These are phyloP conservation scores for Drosophila putrida DNA, from an alignment of 2,888 invertebrate species.

Conservation along the genomic window DNA sequence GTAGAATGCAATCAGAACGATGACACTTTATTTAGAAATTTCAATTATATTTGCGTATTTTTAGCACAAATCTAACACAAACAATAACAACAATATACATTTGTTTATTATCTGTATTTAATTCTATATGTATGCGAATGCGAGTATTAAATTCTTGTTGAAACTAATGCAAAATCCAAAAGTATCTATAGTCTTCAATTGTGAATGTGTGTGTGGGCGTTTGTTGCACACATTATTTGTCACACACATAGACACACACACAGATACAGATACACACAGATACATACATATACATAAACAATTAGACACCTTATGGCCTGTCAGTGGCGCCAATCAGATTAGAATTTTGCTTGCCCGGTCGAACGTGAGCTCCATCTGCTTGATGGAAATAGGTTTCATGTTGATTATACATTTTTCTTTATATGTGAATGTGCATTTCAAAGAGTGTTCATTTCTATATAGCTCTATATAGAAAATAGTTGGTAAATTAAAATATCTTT, in stretches of 20 bases:
- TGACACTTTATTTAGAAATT: neutral
- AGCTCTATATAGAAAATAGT: no score
- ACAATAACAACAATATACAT: slow-evolving; percentile 5
- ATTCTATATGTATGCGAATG: neutral
- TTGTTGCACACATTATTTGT: slow-evolving; percentile 10
- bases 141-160: neutral
- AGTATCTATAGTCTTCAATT: neutral
- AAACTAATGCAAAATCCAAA: slow-evolving; percentile 15
- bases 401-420: neutral
- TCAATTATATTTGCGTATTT: neutral
- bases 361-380: slow-evolving; percentile 1
- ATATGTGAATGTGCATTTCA: neutral
- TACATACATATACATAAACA: neutral
- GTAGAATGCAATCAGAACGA: no score
- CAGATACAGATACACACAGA: neutral
- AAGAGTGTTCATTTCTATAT: no score
- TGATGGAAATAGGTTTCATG: neutral
- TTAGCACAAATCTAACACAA: neutral
- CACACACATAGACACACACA: neutral
- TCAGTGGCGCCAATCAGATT: slow-evolving; percentile 29
- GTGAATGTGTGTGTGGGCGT: slow-evolving; percentile 16
- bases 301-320: slow-evolving; percentile 12
- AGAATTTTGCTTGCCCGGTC: slow-evolving; percentile 5
- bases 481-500: no score
- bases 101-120: slow-evolving; percentile 9